A percentile compares a stretch with the other conserved stretches of the same genome.
Conservation (phyloP, 2,797 vertebrate species). For the Knipowitschia caucasica region DNA sequence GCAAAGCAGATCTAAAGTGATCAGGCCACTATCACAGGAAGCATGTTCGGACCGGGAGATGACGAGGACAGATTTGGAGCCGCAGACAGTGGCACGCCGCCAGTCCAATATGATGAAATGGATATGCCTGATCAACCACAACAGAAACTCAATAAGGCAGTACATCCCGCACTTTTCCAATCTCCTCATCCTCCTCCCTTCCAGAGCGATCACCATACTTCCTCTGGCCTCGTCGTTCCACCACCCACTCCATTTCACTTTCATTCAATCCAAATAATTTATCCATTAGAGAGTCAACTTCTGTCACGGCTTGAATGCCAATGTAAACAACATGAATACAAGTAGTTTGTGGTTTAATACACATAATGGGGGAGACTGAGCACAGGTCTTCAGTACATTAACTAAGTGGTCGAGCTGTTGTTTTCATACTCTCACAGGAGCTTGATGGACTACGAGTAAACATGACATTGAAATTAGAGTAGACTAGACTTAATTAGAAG, state of each 20-base stretch:
- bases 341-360: background rate
- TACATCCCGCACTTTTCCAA: conserved; percentile 43
- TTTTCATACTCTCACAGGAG: no score
- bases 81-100: conserved; percentile 42
- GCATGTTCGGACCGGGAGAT: conserved; percentile 35
- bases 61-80: conserved; percentile 46
- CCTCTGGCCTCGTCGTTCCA: conserved; percentile 1
- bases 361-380: background rate
- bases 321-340: conserved; percentile 1
- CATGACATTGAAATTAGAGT: no score
- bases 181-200: conserved; percentile 40
- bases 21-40: background rate
- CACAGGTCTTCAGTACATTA: background rate
- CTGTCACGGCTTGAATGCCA: background rate
- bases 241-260: background rate
- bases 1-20: background rate
- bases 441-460: no score
- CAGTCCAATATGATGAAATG: conserved; percentile 67
- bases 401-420: no score
- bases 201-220: conserved; percentile 58
- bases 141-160: conserved; percentile 56
- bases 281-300: conserved; percentile 3
- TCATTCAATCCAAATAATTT: conserved; percentile 6
- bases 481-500: no score
- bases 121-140: conserved; percentile 65